phyloP scores from a whole-genome alignment of 92 coral and sea anemone species.

The Isaurus tuberculatus region DNA sequence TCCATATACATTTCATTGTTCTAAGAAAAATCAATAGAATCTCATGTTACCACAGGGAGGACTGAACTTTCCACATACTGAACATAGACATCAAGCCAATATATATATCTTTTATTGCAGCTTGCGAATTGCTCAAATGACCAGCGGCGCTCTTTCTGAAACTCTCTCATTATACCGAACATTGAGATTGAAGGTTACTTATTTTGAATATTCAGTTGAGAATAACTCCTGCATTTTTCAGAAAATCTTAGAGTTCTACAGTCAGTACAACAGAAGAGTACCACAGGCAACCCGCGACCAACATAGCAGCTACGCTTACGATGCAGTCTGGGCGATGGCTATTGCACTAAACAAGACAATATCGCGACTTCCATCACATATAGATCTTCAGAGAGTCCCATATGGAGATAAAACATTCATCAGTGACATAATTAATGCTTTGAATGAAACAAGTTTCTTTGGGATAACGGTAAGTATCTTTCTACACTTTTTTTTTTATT shows the following conservation, averaged over 20 bases:
- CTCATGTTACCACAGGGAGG: too few species aligned
- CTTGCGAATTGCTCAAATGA: too few species aligned
- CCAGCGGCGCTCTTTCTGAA: too few species aligned
- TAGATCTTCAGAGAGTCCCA: conserved; percentile 63
- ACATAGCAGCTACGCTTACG: conserved; percentile 77
- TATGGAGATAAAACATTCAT: conserved; percentile 67
- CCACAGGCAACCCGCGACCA: conserved; percentile 50
- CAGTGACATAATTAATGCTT: conserved; percentile 53
- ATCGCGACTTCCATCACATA: conserved; percentile 54
- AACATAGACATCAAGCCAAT: too few species aligned
- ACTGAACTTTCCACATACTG: too few species aligned
- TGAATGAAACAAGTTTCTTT: conserved; percentile 61
- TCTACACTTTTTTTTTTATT: too few species aligned
- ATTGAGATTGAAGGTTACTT: too few species aligned
- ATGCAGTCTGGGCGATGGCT: conserved; percentile 93
- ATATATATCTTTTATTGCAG: too few species aligned
- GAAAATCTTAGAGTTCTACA: conserved; percentile 70
- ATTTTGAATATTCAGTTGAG: background rate
- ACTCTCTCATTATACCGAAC: too few species aligned
- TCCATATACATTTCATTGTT: too few species aligned
- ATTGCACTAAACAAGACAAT: conserved; percentile 76
- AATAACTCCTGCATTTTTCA: conserved; percentile 1
- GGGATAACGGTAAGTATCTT: conserved; percentile 79
- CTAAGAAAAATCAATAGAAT: too few species aligned
- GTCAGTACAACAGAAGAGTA: conserved; percentile 67